Conservation (phyloP, 30 jellyfish, hydroid and myxozoan genomes). For the Aurelia aurita region DNA sequence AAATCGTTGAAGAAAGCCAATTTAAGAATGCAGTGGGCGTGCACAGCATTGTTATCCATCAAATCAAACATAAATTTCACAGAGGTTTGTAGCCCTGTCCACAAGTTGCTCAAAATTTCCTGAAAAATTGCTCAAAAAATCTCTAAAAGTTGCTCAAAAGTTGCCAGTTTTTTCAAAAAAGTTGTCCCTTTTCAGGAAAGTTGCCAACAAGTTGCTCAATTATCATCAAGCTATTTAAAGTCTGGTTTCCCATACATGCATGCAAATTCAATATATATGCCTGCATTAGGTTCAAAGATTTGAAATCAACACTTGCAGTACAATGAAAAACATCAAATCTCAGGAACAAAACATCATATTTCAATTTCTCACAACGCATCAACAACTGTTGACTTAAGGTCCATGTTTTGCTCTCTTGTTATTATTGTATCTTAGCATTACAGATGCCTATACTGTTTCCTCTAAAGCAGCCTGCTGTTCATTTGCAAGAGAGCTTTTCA, state of each 20-base stretch:
- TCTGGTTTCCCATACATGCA: background rate
- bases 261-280: slow-evolving; percentile 3
- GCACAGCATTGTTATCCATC: too few species aligned
- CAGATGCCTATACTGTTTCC: slow-evolving; percentile 2
- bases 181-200: background rate
- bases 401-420: slow-evolving; percentile 8
- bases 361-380: background rate
- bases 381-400: background rate
- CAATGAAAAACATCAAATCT: background rate
- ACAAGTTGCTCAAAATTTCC: too few species aligned
- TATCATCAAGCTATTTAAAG: background rate
- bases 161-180: background rate
- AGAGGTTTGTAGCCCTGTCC: too few species aligned
- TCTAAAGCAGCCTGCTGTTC: background rate
- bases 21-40: too few species aligned
- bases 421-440: background rate
- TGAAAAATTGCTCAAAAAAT: too few species aligned
- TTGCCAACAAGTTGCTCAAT: slow-evolving; percentile 6
- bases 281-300: background rate
- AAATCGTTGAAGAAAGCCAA: too few species aligned
- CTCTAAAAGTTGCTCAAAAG: too few species aligned
- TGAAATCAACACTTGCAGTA: background rate
- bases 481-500: background rate
- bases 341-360: background rate
- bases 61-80: too few species aligned